Percentiles rank a stretch among this genome's conserved stretches.
Evolutionary conservation across 2,888 invertebrate species (phyloP).

Genomic region (Leucozona laternaria): DNA sequence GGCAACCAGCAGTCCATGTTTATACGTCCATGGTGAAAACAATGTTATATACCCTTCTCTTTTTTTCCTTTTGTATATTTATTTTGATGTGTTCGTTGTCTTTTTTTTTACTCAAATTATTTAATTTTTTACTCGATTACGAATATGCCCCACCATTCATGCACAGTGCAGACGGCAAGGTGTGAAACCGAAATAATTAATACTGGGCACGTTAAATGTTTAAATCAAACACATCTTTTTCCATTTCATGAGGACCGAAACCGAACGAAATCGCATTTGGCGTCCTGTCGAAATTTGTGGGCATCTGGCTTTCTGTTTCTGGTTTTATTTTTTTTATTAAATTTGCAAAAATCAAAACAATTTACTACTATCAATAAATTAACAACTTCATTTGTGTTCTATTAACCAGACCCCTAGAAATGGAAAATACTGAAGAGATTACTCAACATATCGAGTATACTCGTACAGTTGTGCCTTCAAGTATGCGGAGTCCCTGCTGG

Average conservation of each 20-base stretch:
- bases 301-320: not conserved
- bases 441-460: slow-evolving; percentile 77
- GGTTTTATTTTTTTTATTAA: not conserved
- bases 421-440: slow-evolving; percentile 60
- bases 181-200: no score
- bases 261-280: not conserved
- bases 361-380: not conserved
- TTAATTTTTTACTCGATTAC: no score
- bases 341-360: not conserved
- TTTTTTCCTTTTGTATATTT: no score
- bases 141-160: no score
- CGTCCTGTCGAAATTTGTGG: not conserved
- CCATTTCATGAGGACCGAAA: not conserved
- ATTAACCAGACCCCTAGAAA: not conserved
- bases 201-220: no score
- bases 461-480: slow-evolving; percentile 78
- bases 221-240: no score
- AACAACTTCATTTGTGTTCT: not conserved
- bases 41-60: no score
- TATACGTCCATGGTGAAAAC: no score
- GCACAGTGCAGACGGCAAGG: no score
- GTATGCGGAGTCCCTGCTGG: slow-evolving; percentile 80
- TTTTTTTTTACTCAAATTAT: no score
- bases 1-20: no score
- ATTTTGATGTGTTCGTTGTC: no score